Evolutionary conservation across 2,113 vertebrate genomes (phyloP).

Genomic region (Chiloscyllium plagiosum): DNA sequence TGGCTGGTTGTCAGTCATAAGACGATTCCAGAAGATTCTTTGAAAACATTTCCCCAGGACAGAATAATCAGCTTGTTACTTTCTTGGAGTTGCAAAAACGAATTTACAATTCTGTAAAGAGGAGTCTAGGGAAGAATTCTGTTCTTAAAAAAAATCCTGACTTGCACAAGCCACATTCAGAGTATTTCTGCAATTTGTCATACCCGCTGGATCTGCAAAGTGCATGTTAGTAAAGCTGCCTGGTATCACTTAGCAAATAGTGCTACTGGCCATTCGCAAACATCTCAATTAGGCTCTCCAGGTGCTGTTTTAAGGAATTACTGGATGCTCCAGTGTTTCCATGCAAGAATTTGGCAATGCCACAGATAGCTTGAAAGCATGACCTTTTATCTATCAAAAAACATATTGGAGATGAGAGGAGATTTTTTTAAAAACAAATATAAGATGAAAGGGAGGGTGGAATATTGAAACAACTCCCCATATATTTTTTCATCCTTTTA

Average conservation of each 20-base stretch:
- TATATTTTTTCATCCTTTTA: not conserved
- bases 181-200: not conserved
- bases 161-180: not conserved
- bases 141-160: not conserved
- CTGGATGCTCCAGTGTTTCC: not conserved
- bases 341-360: not conserved
- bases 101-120: not conserved
- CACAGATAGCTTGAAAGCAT: not conserved
- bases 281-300: not conserved
- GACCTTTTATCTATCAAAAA: not conserved
- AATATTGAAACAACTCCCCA: not conserved
- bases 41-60: not conserved
- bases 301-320: not conserved
- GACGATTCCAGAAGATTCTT: not conserved
- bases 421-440: not conserved
- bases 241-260: not conserved
- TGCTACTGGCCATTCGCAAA: not conserved
- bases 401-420: not conserved
- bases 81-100: not conserved
- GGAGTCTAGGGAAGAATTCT: not conserved
- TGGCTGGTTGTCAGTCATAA: constrained; percentile 10
- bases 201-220: not conserved
- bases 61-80: not conserved
- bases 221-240: not conserved
- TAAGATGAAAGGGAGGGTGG: not conserved